Base-by-base conservation (phyloP, 2,888 invertebrate genomes). In the Selenia dentaria region DNA sequence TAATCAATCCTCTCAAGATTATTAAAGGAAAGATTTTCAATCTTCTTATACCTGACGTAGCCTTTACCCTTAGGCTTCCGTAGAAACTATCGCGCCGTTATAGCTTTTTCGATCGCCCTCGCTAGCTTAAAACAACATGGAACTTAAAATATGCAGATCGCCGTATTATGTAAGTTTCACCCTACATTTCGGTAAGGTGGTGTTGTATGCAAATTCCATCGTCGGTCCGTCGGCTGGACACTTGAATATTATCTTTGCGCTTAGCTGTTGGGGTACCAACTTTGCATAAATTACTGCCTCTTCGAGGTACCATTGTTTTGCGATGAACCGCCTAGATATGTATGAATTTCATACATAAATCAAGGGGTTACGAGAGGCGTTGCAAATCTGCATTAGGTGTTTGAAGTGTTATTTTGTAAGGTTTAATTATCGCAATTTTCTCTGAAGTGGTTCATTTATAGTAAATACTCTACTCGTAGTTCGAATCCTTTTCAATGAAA, bases 261-360 rank as follows among this genome's bases (percentile, higher is more conserved):
- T 54, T 58, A 51, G 45, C 53, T 63, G 62, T 65, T 57, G 57
- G 63, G 61, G 39, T 32, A 46, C 41, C 35, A 57, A 55, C 62
- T 70, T 70, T 67, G 70, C 70, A 71, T 71, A 70, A 59, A 71
- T 71, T 70, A 54, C 46, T 22, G 54, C 55, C 60, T 59, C 57
- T 60, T 62, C 54, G 48, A 28, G 59, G 64, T 59, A 56, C 57
- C 46, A 57, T 56, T 66, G 67, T 64, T 66, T 58, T 55, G 57
- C 36, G 35, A 48, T 36, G 44, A 38, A 43, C 27, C 44, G 41
- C 32, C 29, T 10, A 33, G 45, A 50, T 41, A 47, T 50, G 54
- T 54, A 50, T 56, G 55, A 54, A 54, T 51, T 54, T 54, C 57
- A 57, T 57, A 52, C 57, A 57, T 57, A 52, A 57, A 54, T 52